Conservation (phyloP, 2,113 vertebrate genomes). For the Nesoenas mayeri region DNA sequence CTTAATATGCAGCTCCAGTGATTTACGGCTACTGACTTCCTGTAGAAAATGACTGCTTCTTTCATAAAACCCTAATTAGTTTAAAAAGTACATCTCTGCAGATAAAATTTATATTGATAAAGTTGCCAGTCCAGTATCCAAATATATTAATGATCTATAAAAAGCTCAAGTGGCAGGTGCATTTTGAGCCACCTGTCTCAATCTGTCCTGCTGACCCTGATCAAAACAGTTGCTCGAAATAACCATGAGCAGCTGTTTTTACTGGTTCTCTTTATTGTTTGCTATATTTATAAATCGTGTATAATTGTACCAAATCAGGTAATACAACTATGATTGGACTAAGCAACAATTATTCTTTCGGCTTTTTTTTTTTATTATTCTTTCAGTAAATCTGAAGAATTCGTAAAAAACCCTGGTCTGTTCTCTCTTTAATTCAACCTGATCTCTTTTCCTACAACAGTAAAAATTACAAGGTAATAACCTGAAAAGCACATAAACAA, state of each 20-base stretch:
- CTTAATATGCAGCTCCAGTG: conserved; percentile 54
- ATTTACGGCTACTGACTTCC: conserved; percentile 52
- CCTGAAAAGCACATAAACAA: background rate
- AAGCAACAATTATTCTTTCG: background rate
- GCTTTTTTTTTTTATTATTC: background rate
- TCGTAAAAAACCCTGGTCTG: fast-evolving
- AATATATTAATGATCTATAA: background rate
- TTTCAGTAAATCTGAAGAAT: background rate
- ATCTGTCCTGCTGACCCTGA: background rate
- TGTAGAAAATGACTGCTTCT: conserved; percentile 56
- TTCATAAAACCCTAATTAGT: conserved; percentile 62
- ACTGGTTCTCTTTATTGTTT: background rate
- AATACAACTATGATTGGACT: background rate
- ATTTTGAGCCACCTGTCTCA: background rate
- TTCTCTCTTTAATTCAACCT: background rate
- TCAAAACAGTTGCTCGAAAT: background rate
- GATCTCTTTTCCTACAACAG: background rate
- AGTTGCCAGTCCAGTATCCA: background rate
- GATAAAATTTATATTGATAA: conserved; percentile 23
- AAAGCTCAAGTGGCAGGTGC: background rate
- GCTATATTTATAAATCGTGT: background rate
- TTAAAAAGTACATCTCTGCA: conserved; percentile 1
- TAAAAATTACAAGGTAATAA: background rate
- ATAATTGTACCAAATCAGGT: background rate
- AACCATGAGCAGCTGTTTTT: background rate